Evolutionary conservation across 2,888 invertebrate genomes (phyloP).

Genomic region (Beris morrisii): DNA sequence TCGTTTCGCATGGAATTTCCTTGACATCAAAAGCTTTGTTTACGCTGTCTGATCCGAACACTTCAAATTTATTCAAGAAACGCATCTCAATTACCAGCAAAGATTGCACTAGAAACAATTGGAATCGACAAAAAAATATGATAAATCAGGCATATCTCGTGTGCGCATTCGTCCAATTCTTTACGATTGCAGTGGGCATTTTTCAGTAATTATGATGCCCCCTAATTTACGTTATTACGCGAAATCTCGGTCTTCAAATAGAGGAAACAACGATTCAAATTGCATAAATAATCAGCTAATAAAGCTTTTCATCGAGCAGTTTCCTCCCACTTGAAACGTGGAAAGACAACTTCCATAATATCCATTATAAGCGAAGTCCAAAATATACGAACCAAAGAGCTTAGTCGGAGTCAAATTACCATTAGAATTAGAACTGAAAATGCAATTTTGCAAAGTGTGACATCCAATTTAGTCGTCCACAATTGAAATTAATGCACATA

Average conservation of each 20-base stretch:
- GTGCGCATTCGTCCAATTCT: no score
- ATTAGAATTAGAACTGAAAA: constrained; percentile 39
- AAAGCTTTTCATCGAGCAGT: constrained; percentile 3
- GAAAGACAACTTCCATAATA: constrained; percentile 17
- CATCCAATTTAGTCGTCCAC: constrained; percentile 40
- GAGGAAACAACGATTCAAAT: constrained; percentile 23
- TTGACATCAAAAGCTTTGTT: no score
- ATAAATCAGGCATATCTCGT: no score
- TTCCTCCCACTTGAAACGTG: constrained; percentile 20
- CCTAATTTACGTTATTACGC: no score
- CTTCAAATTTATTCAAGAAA: no score
- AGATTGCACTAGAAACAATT: no score
- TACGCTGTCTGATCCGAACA: no score
- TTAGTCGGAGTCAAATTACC: constrained; percentile 24
- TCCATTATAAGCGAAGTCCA: constrained; percentile 6
- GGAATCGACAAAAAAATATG: no score
- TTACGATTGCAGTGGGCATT: no score
- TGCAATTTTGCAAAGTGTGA: constrained; percentile 41
- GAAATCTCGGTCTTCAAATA: background rate
- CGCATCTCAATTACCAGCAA: no score
- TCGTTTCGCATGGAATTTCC: no score
- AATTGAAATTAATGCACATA: constrained; percentile 40
- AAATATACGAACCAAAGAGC: constrained; percentile 14
- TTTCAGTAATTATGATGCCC: no score
- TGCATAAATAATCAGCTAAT: constrained; percentile 8